phyloP scores from a whole-genome alignment of 2,113 vertebrate species.

The Propithecus coquereli region DNA sequence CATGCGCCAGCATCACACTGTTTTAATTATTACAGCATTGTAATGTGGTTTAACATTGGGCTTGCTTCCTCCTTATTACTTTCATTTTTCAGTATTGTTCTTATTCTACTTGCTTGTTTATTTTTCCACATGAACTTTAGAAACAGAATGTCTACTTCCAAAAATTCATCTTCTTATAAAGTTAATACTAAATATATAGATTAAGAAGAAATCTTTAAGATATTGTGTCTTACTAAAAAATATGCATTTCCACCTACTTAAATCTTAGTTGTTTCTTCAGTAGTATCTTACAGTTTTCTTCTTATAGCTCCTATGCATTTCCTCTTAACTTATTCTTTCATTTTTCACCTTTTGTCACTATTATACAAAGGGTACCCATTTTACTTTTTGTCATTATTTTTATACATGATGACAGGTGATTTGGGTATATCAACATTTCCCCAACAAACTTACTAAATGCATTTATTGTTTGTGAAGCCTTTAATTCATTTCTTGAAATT shows the following conservation, averaged over 20 bases:
- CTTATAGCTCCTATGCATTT: not conserved
- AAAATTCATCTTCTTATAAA: not conserved
- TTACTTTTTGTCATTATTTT: not conserved
- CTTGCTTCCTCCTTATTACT: not conserved
- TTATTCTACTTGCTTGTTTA: not conserved
- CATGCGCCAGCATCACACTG: not conserved
- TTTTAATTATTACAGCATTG: conserved; percentile 30
- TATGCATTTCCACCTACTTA: not conserved
- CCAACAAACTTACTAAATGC: not conserved
- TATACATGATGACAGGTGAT: not conserved
- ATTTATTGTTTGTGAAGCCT: not conserved
- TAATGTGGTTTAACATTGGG: not conserved
- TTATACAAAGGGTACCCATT: not conserved
- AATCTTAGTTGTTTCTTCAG: not conserved
- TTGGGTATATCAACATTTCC: not conserved
- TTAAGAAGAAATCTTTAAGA: not conserved
- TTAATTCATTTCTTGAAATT: not conserved
- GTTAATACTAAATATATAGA: not conserved
- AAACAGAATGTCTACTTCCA: not conserved
- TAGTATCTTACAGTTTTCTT: not conserved
- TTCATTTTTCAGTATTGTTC: not conserved
- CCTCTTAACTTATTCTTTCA: not conserved
- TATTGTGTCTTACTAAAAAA: not conserved
- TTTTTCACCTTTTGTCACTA: not conserved
- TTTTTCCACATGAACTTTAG: not conserved